phyloP scores from a whole-genome alignment of 1,140 invertebrate genomes.

The Drosophila lacteicornis region DNA sequence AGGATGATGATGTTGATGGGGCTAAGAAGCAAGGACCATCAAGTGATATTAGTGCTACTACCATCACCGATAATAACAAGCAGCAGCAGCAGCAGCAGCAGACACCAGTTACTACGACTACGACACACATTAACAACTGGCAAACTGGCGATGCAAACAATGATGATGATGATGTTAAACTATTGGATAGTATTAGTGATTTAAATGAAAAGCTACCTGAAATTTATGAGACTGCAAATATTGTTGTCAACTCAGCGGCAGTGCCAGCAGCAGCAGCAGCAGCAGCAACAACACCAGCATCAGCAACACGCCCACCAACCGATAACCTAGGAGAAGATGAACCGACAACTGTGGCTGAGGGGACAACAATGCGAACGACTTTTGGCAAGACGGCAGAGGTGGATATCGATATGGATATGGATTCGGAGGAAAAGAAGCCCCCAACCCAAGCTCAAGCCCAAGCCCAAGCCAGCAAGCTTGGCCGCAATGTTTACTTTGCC shows the following conservation, averaged over 20 bases:
- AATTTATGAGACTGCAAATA: slow-evolving; percentile 85
- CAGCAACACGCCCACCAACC: slow-evolving; percentile 72
- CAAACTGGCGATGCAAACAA: slow-evolving; percentile 60
- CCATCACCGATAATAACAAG: slow-evolving; percentile 67
- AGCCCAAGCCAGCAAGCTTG: slow-evolving; percentile 42
- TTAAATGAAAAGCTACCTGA: slow-evolving; percentile 85
- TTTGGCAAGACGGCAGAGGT: slow-evolving; percentile 69
- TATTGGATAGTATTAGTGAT: slow-evolving; percentile 85
- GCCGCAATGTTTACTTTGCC: slow-evolving; percentile 73
- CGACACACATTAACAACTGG: slow-evolving; percentile 63
- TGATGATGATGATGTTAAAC: slow-evolving; percentile 73
- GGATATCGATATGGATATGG: not conserved
- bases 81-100: slow-evolving; percentile 27
- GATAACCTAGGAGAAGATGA: slow-evolving; percentile 58
- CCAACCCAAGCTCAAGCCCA: slow-evolving; percentile 4
- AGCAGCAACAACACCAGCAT: slow-evolving; percentile 27
- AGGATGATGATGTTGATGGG: slow-evolving; percentile 71
- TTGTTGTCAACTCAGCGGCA: slow-evolving; percentile 83
- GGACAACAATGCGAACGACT: slow-evolving; percentile 83
- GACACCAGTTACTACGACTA: slow-evolving; percentile 67
- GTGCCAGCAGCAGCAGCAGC: slow-evolving; percentile 55
- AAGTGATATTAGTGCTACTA: slow-evolving; percentile 84
- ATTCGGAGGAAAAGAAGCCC: slow-evolving; percentile 19
- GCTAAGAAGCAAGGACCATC: slow-evolving; percentile 67
- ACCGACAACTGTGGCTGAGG: slow-evolving; percentile 60